Evolutionary conservation across 1,140 invertebrate genomes (phyloP), one percentile per base, ranked within the genome.

Genomic region (Drosophila watanabei): DNA sequence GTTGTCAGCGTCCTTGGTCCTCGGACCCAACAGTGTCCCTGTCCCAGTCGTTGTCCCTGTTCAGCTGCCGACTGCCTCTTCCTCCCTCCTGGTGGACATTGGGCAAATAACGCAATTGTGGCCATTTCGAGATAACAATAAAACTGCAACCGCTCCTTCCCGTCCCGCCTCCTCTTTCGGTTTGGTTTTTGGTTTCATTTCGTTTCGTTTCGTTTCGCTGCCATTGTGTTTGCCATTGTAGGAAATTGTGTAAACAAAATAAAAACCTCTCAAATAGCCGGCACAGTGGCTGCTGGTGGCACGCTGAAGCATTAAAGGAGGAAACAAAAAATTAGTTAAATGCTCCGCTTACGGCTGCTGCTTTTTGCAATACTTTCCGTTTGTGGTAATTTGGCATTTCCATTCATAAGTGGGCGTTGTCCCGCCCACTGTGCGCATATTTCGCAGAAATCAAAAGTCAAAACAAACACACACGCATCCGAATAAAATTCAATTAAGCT

Each of bases 401-500:
- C 58, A 28, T 35, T 52, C 45, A 52, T 66, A 52, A 66, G 46
- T 33, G 66, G 46, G 10, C 20, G 14, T 10, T 10, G 11, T 20
- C 4, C 18, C 14, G 2, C 11, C 80, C 83, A 86, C 79, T 82
- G 83, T 87, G 71, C 77, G 7, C 30, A 35, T 54, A 57, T 41
- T 56, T 63, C 41, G 66, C 51, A 52, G 32, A 64, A 81, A 81
- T 78, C 78, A 82, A 79, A 86, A 90, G 82, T 75, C 86, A 82
- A 68, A 77, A 33, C 83, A 68, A 82, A 82, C 64, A 66, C 51
- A 72, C 82, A 61, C 62, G 76, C 54, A 73, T 73, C 54, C 70
- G 78, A 85, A 91, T 86, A 82, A 92, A 92, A 92, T 92, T 83
- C 89, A 92, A 92, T 92, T 92, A 85, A 80, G 84, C 80, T 88